phyloP scores from a whole-genome alignment of 1,140 invertebrate species.

The Drosophila nigromelanica region DNA sequence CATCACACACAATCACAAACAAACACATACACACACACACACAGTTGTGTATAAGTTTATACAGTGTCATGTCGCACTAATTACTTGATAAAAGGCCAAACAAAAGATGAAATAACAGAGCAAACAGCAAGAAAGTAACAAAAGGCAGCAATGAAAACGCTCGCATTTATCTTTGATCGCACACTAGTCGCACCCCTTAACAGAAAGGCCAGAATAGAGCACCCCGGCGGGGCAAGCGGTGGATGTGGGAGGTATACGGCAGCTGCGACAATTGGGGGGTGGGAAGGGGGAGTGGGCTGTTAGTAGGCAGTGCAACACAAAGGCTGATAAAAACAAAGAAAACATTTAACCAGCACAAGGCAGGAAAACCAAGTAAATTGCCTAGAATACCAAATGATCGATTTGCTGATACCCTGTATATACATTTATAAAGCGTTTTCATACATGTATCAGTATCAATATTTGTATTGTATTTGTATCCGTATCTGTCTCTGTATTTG shows the following conservation, averaged over 20 bases:
- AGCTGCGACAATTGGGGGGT: no score
- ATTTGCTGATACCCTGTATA: background rate
- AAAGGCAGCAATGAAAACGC: slow-evolving; percentile 43
- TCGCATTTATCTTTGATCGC: slow-evolving; percentile 53
- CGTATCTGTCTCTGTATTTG: no score
- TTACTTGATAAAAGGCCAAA: slow-evolving; percentile 73
- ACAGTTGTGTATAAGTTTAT: background rate
- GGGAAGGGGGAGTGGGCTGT: background rate
- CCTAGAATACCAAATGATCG: background rate
- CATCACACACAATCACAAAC: background rate
- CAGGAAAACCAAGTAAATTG: slow-evolving; percentile 6
- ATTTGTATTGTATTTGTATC: no score
- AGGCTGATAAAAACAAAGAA: slow-evolving; percentile 48
- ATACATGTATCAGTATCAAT: no score
- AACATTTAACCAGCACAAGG: slow-evolving; percentile 9
- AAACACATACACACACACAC: background rate
- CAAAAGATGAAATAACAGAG: slow-evolving; percentile 51
- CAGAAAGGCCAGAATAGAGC: background rate
- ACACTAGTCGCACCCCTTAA: slow-evolving; percentile 40
- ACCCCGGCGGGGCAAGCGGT: background rate
- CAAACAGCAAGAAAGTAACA: slow-evolving; percentile 46
- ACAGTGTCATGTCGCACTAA: slow-evolving; percentile 59
- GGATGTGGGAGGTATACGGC: background rate
- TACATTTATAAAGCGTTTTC: background rate
- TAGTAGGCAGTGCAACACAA: slow-evolving; percentile 27